A percentile compares a stretch with the other conserved stretches of the same genome.
These are phyloP conservation scores for Channa argus DNA, from an alignment of 2,113 vertebrate genomes.

Conservation along the genomic window DNA sequence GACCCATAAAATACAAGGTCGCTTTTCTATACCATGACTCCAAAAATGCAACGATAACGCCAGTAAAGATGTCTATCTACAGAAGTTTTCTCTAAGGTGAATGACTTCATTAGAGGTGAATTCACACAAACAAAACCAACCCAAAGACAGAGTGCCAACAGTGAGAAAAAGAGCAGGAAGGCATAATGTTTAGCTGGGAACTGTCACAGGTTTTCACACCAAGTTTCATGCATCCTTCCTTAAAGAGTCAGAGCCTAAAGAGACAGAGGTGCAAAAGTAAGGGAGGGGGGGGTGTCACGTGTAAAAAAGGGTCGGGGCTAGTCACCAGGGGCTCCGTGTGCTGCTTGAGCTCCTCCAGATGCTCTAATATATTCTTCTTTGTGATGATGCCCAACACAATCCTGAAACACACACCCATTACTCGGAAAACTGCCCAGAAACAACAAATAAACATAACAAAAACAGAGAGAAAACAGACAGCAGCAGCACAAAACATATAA, in stretches of 20 bases:
- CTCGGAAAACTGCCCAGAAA: slow-evolving; percentile 77
- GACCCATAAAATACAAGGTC: slow-evolving; percentile 26
- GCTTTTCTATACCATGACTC: not conserved
- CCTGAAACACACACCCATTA: slow-evolving; percentile 99
- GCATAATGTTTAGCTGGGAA: slow-evolving; percentile 46
- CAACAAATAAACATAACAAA: slow-evolving; percentile 61
- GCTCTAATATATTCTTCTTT: slow-evolving; percentile 99
- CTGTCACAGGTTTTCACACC: slow-evolving; percentile 80
- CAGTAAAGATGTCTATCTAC: slow-evolving; percentile 24
- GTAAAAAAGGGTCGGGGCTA: slow-evolving; percentile 89
- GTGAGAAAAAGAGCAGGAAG: slow-evolving; percentile 16
- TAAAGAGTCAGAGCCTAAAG: slow-evolving; percentile 75
- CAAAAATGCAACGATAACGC: not conserved
- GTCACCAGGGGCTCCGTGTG: slow-evolving; percentile 96
- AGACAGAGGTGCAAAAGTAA: slow-evolving; percentile 70
- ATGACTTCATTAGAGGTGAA: slow-evolving; percentile 26
- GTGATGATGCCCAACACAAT: slow-evolving; percentile 99
- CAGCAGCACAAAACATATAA: slow-evolving; percentile 63
- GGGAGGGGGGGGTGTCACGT: slow-evolving; percentile 81
- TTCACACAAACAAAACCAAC: slow-evolving; percentile 58
- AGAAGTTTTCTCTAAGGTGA: slow-evolving; percentile 11
- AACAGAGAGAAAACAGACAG: slow-evolving; percentile 52
- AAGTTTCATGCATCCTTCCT: slow-evolving; percentile 91
- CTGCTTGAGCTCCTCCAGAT: slow-evolving; percentile 99
- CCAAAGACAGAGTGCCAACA: slow-evolving; percentile 38